Evolutionary conservation across 2,888 invertebrate species (phyloP).

Genomic region (Pachydiplax longipennis): DNA sequence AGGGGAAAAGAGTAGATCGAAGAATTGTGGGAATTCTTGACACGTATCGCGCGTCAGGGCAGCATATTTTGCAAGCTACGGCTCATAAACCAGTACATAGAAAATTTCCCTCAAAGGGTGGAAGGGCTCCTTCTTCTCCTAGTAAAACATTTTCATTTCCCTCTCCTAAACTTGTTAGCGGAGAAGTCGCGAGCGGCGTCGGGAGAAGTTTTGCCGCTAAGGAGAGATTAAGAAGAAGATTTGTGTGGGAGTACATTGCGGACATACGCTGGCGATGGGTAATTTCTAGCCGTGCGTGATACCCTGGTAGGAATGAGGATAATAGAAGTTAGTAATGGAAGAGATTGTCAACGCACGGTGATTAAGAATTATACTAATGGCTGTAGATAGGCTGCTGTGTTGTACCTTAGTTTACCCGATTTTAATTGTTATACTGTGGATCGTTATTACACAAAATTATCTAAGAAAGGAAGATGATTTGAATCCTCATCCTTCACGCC

Average conservation of each 20-base stretch:
- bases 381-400: no score
- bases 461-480: no score
- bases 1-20: background rate
- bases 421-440: no score
- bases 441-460: no score
- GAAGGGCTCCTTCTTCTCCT: background rate
- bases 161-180: background rate
- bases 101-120: background rate
- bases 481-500: no score
- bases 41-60: constrained; percentile 17
- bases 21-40: constrained; percentile 13
- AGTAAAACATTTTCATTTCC: background rate
- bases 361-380: no score
- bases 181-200: background rate
- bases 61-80: constrained; percentile 35
- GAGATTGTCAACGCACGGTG: no score
- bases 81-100: constrained; percentile 30
- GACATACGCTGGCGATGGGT: background rate
- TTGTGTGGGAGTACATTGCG: background rate
- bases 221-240: background rate
- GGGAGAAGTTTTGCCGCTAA: background rate
- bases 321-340: no score
- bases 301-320: no score
- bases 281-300: background rate
- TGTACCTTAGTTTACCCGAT: no score